Evolutionary conservation across 2,888 invertebrate genomes (phyloP), one percentile per base, ranked within the genome.

Genomic region (Endotricha flammealis): DNA sequence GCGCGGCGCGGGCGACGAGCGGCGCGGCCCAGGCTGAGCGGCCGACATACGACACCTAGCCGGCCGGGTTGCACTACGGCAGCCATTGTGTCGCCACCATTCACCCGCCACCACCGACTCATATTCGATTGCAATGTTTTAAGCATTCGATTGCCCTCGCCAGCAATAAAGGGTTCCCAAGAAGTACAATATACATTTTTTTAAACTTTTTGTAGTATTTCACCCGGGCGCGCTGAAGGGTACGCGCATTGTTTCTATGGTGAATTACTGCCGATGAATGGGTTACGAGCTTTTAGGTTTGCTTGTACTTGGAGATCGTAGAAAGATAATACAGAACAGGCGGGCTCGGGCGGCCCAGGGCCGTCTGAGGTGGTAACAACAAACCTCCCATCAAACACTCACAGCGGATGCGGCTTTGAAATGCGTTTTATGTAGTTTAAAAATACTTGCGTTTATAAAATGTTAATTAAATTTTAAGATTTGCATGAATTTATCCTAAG

Each of bases 141-240:
- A 83, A 79, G 76, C 72, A 81, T 86, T 85, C 86, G 86, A 86
- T 86, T 86, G 80, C 86, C 85, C 67, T 75, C 68, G 61, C 69
- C 56, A 62, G 60, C 63, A 65, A 72, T 76, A 81, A 85, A 82
- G 75, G 80, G 81, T 83, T 81, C 79, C 85, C 76, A 81, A 83
- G 79, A 75, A 81, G 68, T 67, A 75, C 65, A 75, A 73, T 70
- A 67, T 67, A 61, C 56, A 50, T 44, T 53, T 74, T 78, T 75
- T 80, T 80, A 74, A 53, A 62, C 64, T 64, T 72, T 78, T 77
- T 73, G 53, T 67, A 64, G 61, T 76, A 73, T 75, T 80, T 81
- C 65, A 71, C 68, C 57, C 73, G 74, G 64, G 70, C 67, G 68
- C 70, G 59, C 63, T 64, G 71, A 75, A 80, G 83, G 83, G 85